A percentile compares a stretch with the other conserved stretches of the same genome.
phyloP scores from a whole-genome alignment of 2,888 invertebrate genomes.

The Leistus spinibarbis region DNA sequence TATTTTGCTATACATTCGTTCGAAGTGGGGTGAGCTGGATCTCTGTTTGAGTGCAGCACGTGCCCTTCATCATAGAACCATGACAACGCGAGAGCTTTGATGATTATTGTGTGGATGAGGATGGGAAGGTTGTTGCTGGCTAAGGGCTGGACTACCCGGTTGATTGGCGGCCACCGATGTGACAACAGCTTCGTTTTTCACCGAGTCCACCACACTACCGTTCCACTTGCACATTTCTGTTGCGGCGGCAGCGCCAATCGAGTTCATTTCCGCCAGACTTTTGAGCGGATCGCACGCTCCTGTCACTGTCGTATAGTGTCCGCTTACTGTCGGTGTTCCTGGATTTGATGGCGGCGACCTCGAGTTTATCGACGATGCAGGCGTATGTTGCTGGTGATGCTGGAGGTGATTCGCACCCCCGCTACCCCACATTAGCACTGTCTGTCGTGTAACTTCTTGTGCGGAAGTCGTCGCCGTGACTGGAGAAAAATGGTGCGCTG shows the following conservation, averaged over 20 bases:
- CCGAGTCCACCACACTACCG: conserved; percentile 46
- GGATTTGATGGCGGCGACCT: conserved; percentile 47
- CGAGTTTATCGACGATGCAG: conserved; percentile 41
- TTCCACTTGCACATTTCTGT: conserved; percentile 55
- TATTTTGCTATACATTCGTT: neutral
- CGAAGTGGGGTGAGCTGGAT: neutral
- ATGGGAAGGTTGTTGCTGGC: conserved; percentile 52
- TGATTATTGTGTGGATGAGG: conserved; percentile 52
- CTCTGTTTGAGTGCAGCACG: neutral
- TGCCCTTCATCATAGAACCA: conserved; percentile 58
- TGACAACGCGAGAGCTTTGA: conserved; percentile 57
- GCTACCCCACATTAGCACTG: conserved; percentile 92
- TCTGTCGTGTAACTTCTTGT: conserved; percentile 75
- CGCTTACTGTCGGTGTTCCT: conserved; percentile 48
- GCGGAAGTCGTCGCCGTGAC: conserved; percentile 47
- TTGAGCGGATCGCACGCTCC: conserved; percentile 51
- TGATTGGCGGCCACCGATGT: conserved; percentile 45
- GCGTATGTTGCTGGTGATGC: conserved; percentile 50
- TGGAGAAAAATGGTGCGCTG: conserved; percentile 55
- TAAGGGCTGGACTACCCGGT: conserved; percentile 49
- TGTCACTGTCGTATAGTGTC: conserved; percentile 43
- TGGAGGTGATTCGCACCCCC: conserved; percentile 31
- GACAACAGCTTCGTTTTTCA: conserved; percentile 49
- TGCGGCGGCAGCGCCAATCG: conserved; percentile 41
- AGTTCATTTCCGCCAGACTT: conserved; percentile 52